Evolutionary conservation across 2,797 vertebrate species (phyloP).

Genomic region (Pangasius mekongensis): DNA sequence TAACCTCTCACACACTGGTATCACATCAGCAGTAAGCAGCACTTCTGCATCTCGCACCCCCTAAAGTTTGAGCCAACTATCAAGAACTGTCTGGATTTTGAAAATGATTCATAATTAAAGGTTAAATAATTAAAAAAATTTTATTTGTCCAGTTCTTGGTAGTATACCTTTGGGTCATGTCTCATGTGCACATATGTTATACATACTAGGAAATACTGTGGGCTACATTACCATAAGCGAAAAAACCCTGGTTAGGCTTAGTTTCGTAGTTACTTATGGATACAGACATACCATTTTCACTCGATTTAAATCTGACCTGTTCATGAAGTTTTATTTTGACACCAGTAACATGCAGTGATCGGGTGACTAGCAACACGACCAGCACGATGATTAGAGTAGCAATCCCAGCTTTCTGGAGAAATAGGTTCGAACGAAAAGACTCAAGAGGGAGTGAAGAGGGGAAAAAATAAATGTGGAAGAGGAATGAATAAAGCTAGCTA

Average conservation of each 20-base stretch:
- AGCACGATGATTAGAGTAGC: not conserved
- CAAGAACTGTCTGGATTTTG: not conserved
- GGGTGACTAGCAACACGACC: not conserved
- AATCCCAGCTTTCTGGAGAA: not conserved
- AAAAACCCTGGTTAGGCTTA: not conserved
- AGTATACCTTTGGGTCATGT: not conserved
- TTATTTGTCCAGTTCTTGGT: not conserved
- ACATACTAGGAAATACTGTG: not conserved
- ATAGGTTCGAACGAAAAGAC: not conserved
- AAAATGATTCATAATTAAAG: not conserved
- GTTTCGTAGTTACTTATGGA: not conserved
- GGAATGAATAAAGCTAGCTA: conserved; percentile 59
- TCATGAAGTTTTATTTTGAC: not conserved
- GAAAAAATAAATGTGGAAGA: conserved; percentile 49
- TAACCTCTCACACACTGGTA: not conserved
- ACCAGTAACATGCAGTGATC: not conserved
- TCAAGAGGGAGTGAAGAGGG: conserved; percentile 36
- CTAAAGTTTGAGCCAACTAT: not conserved
- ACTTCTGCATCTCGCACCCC: not conserved
- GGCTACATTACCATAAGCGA: not conserved
- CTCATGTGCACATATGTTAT: not conserved
- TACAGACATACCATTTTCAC: not conserved
- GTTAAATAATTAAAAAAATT: too few species aligned
- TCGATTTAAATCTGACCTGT: not conserved
- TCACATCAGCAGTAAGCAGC: not conserved